Percentiles rank a stretch among this genome's conserved stretches.
These are phyloP conservation scores for Coptotermes formosanus DNA, from an alignment of 1,140 invertebrate genomes.

Conservation along the genomic window DNA sequence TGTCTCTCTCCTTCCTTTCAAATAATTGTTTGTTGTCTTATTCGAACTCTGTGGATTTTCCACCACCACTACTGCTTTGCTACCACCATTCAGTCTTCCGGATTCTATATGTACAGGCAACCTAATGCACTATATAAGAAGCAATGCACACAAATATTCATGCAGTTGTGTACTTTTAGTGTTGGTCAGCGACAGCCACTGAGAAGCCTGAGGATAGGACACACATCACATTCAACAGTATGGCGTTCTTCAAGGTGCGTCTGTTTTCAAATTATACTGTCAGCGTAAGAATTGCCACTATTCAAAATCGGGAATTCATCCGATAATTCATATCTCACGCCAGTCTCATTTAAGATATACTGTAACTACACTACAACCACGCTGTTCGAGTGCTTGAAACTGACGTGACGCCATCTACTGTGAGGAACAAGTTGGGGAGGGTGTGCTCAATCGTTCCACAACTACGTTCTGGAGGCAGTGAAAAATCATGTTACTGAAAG, in stretches of 20 bases:
- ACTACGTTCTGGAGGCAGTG: background rate
- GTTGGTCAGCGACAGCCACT: background rate
- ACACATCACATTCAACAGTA: background rate
- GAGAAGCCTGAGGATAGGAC: background rate
- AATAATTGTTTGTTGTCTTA: background rate
- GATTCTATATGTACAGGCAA: background rate
- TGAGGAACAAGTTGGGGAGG: background rate
- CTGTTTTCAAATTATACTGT: background rate
- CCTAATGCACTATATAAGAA: constrained; percentile 9
- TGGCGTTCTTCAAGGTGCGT: constrained; percentile 13
- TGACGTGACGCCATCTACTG: background rate
- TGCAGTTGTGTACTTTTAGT: constrained; percentile 11
- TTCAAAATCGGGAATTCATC: background rate
- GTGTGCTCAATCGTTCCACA: background rate
- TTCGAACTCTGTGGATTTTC: background rate
- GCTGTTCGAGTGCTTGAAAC: background rate
- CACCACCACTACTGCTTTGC: background rate
- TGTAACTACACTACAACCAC: background rate
- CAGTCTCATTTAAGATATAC: background rate
- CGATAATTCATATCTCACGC: background rate
- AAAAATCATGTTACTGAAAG: background rate
- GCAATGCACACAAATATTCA: background rate
- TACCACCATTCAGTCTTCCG: background rate
- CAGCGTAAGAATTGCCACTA: background rate
- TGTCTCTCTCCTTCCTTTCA: background rate